Evolutionary conservation across 2,113 vertebrate species (phyloP).

Genomic region (Rhea pennata): DNA sequence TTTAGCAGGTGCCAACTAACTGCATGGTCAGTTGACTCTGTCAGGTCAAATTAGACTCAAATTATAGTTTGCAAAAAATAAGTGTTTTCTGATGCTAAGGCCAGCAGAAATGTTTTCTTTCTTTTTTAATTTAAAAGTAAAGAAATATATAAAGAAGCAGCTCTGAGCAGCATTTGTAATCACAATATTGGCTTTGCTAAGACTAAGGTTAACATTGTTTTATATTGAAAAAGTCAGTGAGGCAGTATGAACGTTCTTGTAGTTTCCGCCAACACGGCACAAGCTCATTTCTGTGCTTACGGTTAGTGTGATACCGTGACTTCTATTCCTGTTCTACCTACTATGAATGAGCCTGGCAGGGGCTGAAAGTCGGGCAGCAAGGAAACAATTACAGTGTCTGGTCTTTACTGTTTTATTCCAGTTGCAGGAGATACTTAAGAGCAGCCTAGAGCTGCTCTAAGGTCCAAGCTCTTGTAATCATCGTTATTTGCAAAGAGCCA

Average conservation of each 20-base stretch:
- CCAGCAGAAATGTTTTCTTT: not conserved
- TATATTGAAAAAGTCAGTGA: not conserved
- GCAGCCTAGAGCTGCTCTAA: not conserved
- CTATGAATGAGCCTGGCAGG: not conserved
- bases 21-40: constrained; percentile 70
- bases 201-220: not conserved
- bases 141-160: not conserved
- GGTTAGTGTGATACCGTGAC: not conserved
- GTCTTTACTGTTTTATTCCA: not conserved
- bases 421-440: not conserved
- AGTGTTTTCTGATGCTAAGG: not conserved
- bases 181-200: not conserved
- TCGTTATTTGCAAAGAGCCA: not conserved
- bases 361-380: not conserved
- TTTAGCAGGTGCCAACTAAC: constrained; percentile 63
- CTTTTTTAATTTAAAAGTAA: not conserved
- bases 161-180: not conserved
- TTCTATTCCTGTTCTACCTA: not conserved
- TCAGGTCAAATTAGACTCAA: constrained; percentile 70
- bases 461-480: not conserved
- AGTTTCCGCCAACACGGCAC: not conserved
- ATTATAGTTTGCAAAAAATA: constrained; percentile 24
- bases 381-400: not conserved
- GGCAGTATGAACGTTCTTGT: not conserved
- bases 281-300: not conserved